Conservation (phyloP, 2,888 invertebrate genomes). For the Nesidiocoris tenuis region DNA sequence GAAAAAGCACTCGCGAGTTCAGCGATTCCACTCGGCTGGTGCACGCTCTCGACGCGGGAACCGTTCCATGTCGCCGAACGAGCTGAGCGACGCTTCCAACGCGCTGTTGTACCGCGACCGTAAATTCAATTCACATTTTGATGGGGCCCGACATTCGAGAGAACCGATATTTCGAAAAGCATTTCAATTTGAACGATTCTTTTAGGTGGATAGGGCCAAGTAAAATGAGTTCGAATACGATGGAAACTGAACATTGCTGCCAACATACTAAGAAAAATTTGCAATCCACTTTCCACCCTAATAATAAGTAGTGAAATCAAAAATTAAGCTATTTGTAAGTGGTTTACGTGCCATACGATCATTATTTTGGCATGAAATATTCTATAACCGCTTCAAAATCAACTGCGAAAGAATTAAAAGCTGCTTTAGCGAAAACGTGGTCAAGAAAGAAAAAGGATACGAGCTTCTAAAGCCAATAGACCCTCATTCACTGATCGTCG, state of each 20-base stretch:
- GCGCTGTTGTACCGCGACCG: neutral
- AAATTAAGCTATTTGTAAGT: too few relatives aligned
- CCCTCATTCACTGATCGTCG: too few relatives aligned
- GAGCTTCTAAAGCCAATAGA: too few relatives aligned
- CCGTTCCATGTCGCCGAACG: constrained; percentile 32
- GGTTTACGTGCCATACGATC: too few relatives aligned
- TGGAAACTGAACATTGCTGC: neutral
- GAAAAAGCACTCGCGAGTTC: constrained; percentile 68
- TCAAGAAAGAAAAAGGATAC: too few relatives aligned
- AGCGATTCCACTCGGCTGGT: constrained; percentile 53
- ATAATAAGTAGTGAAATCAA: too few relatives aligned
- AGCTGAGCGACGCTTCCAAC: constrained; percentile 4
- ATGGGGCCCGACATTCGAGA: neutral
- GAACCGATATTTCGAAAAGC: neutral
- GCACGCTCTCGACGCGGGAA: constrained; percentile 64
- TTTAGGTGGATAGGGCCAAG: neutral
- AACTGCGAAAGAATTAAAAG: too few relatives aligned
- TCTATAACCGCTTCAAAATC: too few relatives aligned
- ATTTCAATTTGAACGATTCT: neutral
- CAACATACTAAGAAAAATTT: neutral
- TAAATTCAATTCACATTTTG: constrained; percentile 28
- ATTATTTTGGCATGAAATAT: too few relatives aligned
- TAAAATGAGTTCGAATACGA: neutral
- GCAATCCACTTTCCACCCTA: too few relatives aligned
- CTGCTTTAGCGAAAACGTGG: too few relatives aligned